phyloP scores from a whole-genome alignment of 1,140 invertebrate species.

The Dinoponera quadriceps region DNA sequence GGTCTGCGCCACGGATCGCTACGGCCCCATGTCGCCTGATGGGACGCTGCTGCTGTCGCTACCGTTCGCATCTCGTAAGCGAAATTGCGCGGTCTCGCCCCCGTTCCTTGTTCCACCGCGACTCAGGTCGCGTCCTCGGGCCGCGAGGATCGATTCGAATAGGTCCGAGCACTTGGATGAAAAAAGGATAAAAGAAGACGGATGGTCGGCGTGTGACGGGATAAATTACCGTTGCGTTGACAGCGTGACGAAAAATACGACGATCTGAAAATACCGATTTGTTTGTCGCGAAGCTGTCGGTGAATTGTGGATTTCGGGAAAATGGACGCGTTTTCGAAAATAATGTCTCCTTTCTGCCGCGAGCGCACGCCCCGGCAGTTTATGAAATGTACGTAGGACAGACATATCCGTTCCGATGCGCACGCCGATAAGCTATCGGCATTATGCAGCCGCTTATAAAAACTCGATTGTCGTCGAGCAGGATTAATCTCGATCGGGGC shows the following conservation, averaged over 20 bases:
- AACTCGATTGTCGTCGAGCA: slow-evolving; percentile 71
- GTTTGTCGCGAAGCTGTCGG: no score
- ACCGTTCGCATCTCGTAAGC: background rate
- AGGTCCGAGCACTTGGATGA: background rate
- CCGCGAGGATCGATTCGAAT: background rate
- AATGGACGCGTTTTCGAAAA: slow-evolving; percentile 19
- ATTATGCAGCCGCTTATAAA: slow-evolving; percentile 74
- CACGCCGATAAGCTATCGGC: slow-evolving; percentile 71
- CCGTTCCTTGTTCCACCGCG: background rate
- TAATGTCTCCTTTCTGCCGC: slow-evolving; percentile 47
- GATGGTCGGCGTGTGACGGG: background rate
- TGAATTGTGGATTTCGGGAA: background rate
- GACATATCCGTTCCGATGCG: slow-evolving; percentile 57
- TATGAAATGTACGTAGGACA: slow-evolving; percentile 45
- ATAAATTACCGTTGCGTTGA: background rate
- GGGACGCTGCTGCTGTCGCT: background rate
- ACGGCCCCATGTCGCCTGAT: slow-evolving; percentile 22
- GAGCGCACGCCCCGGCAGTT: slow-evolving; percentile 3
- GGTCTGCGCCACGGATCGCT: background rate
- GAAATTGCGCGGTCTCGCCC: slow-evolving; percentile 6
- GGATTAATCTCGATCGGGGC: slow-evolving; percentile 71
- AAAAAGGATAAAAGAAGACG: background rate
- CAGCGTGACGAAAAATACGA: background rate
- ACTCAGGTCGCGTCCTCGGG: background rate
- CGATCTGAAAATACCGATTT: no score